Evolutionary conservation across 2,888 invertebrate genomes (phyloP).

Genomic region (Epinotia brunnichana): DNA sequence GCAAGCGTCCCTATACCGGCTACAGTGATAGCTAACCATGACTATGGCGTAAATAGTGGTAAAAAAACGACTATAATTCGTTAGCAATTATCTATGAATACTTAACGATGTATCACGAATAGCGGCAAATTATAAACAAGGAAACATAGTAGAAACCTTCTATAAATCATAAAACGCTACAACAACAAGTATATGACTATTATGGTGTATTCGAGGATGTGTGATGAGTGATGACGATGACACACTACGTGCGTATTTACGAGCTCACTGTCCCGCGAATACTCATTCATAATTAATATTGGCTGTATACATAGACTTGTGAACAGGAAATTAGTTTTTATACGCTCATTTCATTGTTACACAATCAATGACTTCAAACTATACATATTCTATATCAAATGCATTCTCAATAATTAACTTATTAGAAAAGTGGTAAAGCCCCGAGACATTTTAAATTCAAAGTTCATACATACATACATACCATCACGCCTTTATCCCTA

Average conservation of each 20-base stretch:
- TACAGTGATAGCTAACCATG: too few relatives aligned
- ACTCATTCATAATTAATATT: conserved; percentile 76
- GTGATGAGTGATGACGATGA: conserved; percentile 6
- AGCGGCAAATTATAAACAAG: conserved; percentile 25
- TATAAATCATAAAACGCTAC: neutral
- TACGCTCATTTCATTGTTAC: conserved; percentile 46
- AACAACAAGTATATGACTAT: conserved; percentile 22
- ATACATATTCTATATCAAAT: too few relatives aligned
- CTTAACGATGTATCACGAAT: conserved; percentile 16
- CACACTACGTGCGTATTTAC: conserved; percentile 33
- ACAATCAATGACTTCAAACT: conserved; percentile 3
- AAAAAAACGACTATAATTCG: too few relatives aligned
- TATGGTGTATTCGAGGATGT: conserved; percentile 1
- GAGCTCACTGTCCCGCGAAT: conserved; percentile 60
- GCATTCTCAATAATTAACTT: too few relatives aligned
- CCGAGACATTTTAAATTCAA: too few relatives aligned
- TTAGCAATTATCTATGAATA: conserved; percentile 30
- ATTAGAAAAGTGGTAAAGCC: too few relatives aligned
- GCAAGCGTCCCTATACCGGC: too few relatives aligned
- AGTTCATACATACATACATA: too few relatives aligned
- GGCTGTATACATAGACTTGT: conserved; percentile 53
- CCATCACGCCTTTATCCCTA: too few relatives aligned
- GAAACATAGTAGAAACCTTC: conserved; percentile 27
- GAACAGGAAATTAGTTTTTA: conserved; percentile 55
- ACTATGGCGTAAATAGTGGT: too few relatives aligned